Evolutionary conservation across 2,113 vertebrate species (phyloP).

Genomic region (Cichladusa arquata): DNA sequence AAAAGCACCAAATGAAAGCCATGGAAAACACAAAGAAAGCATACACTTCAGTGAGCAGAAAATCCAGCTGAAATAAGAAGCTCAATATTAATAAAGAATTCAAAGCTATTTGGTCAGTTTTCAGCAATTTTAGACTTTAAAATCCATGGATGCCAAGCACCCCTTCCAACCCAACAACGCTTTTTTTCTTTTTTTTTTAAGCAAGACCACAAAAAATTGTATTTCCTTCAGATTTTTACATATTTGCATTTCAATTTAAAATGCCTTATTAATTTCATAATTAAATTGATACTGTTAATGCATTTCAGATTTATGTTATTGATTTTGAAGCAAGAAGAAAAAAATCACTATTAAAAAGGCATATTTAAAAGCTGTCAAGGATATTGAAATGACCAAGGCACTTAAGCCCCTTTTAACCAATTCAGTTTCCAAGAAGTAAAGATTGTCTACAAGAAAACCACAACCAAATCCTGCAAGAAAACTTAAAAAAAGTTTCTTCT

Average conservation of each 20-base stretch:
- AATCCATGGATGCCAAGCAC: neutral
- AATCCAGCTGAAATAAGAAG: neutral
- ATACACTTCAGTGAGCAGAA: neutral
- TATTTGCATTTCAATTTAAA: neutral
- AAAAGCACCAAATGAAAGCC: neutral
- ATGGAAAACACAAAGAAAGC: neutral
- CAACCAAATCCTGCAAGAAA: neutral
- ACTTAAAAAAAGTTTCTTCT: neutral
- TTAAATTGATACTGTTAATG: neutral
- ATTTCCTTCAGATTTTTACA: neutral
- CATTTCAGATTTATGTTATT: neutral
- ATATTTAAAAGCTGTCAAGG: neutral
- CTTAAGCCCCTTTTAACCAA: neutral
- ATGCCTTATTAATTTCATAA: neutral
- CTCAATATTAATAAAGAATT: neutral
- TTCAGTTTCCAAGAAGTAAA: neutral
- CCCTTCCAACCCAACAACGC: rapidly evolving
- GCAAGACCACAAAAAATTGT: rapidly evolving
- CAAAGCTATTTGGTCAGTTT: neutral
- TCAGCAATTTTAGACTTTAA: neutral
- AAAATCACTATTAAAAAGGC: neutral
- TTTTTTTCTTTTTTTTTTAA: neutral
- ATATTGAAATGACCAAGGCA: neutral
- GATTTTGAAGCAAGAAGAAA: neutral
- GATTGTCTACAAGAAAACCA: neutral